Base-by-base conservation (phyloP, 2,888 invertebrate species). In the Ditylenchus weischeri region DNA sequence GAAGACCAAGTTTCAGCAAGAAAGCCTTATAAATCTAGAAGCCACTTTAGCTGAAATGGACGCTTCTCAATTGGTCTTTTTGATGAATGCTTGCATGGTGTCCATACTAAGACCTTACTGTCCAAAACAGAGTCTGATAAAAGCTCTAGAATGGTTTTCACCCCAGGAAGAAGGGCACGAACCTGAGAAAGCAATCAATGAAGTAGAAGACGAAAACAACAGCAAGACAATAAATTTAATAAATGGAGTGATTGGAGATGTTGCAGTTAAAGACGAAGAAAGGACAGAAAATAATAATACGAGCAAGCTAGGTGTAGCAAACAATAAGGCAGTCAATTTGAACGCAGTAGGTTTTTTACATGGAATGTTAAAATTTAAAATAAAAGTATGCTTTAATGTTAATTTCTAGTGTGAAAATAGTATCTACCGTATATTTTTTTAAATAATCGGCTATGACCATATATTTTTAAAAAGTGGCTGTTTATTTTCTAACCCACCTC, bases 21-120 rank as follows among this genome's bases (percentile, higher is more conserved):
- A 66, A 15, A 51, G 60, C 19, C 47, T 72, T 6, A 57, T 68
- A 19, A 65, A 65, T 29, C 35, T 75, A 23, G 68, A 67, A 8
- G 29, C 57, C 6, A 64, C 57, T 1, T 36, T 72, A 49, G 51
- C 64, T 18, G 71, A 72, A 36, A 50, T 75, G 48, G 70, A 75
- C 54, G 62, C 64, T 15, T 71, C 70, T 11, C 72, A 71, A 74
- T 29, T 74, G 29, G 50, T 71, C 18, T 50, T 57, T 63, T 59
- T 67, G 57, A 48, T 66, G 23, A 67, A 67, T 38, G 65, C 67
- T n/a, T 66, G 59, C 47, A 19, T 67, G 54, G 67, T 66, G 19
- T 67, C 65, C 21, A 64, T 67, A n/a, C 36, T 50, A 66, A 57
- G 63, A 7, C 67, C 67, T 21, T 67, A 67, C 35, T 67, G 67